phyloP scores from a whole-genome alignment of 2,113 vertebrate genomes.

The Plotosus lineatus region DNA sequence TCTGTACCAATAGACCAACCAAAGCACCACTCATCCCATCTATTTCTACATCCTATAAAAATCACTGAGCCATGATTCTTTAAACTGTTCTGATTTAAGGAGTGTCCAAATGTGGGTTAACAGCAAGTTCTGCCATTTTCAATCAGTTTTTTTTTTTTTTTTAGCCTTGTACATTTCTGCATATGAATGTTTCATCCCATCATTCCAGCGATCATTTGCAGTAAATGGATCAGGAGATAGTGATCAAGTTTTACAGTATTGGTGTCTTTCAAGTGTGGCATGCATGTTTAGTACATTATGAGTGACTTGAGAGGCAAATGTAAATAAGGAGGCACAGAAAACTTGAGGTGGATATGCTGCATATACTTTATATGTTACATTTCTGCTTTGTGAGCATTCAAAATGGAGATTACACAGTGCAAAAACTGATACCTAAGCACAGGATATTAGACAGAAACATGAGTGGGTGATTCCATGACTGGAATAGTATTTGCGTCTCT shows the following conservation, averaged over 20 bases:
- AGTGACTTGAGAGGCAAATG: background rate
- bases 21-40: constrained; percentile 30
- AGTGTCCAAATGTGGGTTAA: constrained; percentile 18
- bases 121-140: constrained; percentile 39
- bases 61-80: constrained; percentile 41
- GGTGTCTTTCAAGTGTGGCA: constrained; percentile 2
- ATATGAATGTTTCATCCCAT: constrained; percentile 29
- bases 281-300: background rate
- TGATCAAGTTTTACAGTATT: constrained; percentile 21
- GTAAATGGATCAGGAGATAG: constrained; percentile 29
- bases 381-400: background rate
- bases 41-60: constrained; percentile 45
- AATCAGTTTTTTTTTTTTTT: constrained; percentile 43
- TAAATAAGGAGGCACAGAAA: background rate
- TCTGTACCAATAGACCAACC: constrained; percentile 22
- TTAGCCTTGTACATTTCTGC: constrained; percentile 8
- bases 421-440: background rate
- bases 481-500: background rate
- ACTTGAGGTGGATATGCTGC: background rate
- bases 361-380: background rate
- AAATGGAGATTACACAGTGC: background rate
- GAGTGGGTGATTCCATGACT: background rate
- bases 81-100: constrained; percentile 48
- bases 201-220: constrained; percentile 36
- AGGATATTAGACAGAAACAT: background rate